phyloP scores from a whole-genome alignment of 2,113 vertebrate species.

The Cacatua alba region DNA sequence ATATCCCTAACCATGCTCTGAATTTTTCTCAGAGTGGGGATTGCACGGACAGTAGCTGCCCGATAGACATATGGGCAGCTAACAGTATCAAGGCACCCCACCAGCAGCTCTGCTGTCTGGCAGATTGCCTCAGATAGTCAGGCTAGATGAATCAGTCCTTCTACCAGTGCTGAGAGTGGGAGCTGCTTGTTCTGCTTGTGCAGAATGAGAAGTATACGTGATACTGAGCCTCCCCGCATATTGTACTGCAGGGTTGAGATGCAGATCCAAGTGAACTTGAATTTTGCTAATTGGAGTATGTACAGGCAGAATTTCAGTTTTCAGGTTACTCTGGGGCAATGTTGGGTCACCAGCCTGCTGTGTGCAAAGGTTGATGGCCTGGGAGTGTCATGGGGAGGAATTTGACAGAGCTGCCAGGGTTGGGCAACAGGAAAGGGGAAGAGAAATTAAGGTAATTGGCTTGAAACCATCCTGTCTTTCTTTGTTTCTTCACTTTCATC shows the following conservation, averaged over 20 bases:
- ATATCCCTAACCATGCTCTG: not conserved
- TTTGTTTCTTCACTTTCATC: not conserved
- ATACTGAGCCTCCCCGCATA: rapidly evolving
- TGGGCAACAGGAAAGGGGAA: not conserved
- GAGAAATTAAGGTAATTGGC: not conserved
- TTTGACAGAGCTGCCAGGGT: rapidly evolving
- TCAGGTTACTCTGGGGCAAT: not conserved
- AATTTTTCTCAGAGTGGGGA: not conserved
- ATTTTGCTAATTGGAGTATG: not conserved
- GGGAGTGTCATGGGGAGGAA: not conserved
- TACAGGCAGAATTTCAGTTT: not conserved
- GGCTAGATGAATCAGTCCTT: slow-evolving; percentile 23
- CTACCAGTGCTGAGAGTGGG: not conserved
- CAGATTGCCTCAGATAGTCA: slow-evolving; percentile 33
- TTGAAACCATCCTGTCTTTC: not conserved
- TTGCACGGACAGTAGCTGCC: slow-evolving; percentile 10
- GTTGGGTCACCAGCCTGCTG: not conserved
- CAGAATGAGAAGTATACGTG: not conserved
- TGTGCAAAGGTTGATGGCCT: not conserved
- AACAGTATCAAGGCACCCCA: slow-evolving; percentile 31
- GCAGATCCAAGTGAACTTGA: not conserved
- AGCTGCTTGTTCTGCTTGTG: not conserved
- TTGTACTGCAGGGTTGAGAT: not conserved
- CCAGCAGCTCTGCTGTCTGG: slow-evolving; percentile 45
- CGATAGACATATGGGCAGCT: slow-evolving; percentile 39